These are phyloP conservation scores for Calameuta idolon DNA, from an alignment of 2,888 invertebrate species.

Conservation along the genomic window DNA sequence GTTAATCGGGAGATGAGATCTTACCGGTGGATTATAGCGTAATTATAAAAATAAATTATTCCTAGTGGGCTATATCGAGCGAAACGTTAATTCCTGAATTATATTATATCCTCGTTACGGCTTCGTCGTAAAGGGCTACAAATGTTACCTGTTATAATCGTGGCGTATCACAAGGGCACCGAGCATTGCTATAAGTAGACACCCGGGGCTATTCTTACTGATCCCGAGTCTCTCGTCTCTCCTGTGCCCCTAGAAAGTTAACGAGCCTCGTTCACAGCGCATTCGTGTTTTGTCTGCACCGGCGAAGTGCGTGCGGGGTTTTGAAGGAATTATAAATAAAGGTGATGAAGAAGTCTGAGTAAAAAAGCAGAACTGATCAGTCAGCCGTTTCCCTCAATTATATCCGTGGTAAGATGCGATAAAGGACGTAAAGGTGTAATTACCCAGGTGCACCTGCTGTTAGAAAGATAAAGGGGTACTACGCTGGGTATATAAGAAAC, in stretches of 20 bases:
- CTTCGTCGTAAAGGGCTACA: not conserved
- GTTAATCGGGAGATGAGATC: not conserved
- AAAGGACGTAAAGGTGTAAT: conserved; percentile 47
- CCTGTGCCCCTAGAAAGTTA: not conserved
- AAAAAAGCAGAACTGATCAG: not conserved
- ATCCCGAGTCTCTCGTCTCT: not conserved
- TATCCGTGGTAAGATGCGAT: conserved; percentile 48
- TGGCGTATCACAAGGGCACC: not conserved
- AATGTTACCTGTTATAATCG: not conserved
- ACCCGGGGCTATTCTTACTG: not conserved
- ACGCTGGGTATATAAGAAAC: not conserved
- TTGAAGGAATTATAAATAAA: not conserved
- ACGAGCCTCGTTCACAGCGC: not conserved
- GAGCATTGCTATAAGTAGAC: not conserved
- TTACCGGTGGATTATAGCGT: not conserved
- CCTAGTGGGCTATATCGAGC: not conserved
- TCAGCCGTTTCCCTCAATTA: conserved; percentile 41
- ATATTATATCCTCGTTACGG: not conserved
- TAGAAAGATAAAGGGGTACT: conserved; percentile 6
- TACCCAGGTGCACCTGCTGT: conserved; percentile 48
- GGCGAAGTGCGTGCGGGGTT: not conserved
- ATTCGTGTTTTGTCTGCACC: not conserved
- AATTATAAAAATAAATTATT: not conserved
- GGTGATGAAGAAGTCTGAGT: not conserved
- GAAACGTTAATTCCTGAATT: not conserved